Percentiles rank a stretch among this genome's conserved stretches.
These are phyloP conservation scores for Nudaria mundana DNA, from an alignment of 2,888 invertebrate species.

Conservation along the genomic window DNA sequence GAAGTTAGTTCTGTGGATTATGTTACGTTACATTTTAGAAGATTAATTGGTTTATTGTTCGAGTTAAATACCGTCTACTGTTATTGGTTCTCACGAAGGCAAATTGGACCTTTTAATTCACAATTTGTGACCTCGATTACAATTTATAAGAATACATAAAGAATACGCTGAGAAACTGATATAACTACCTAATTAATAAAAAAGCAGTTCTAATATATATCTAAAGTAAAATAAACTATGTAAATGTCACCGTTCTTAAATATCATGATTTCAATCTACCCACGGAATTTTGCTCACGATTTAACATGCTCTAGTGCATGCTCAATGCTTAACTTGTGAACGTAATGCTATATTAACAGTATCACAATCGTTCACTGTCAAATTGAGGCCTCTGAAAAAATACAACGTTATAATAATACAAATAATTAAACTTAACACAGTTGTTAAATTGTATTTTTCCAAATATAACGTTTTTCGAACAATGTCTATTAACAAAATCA, in stretches of 20 bases:
- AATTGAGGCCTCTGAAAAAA: constrained; percentile 22
- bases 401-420: constrained; percentile 34
- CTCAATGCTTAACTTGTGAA: neutral
- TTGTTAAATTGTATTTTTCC: constrained; percentile 51
- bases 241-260: constrained; percentile 3
- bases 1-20: constrained; percentile 33
- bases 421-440: constrained; percentile 48
- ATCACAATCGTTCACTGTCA: constrained; percentile 37
- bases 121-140: too few species aligned
- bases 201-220: neutral
- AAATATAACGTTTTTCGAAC: constrained; percentile 54
- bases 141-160: too few species aligned
- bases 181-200: neutral
- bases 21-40: constrained; percentile 21
- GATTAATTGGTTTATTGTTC: constrained; percentile 13
- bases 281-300: constrained; percentile 2
- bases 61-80: neutral
- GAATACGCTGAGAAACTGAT: too few species aligned
- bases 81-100: neutral
- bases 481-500: constrained; percentile 59
- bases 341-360: constrained; percentile 20
- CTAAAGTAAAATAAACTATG: neutral
- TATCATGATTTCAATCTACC: neutral
- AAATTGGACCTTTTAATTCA: neutral
- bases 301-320: constrained; percentile 4